These are phyloP conservation scores for Rhombomys opimus DNA, from an alignment of 2,113 vertebrate species.

Conservation along the genomic window DNA sequence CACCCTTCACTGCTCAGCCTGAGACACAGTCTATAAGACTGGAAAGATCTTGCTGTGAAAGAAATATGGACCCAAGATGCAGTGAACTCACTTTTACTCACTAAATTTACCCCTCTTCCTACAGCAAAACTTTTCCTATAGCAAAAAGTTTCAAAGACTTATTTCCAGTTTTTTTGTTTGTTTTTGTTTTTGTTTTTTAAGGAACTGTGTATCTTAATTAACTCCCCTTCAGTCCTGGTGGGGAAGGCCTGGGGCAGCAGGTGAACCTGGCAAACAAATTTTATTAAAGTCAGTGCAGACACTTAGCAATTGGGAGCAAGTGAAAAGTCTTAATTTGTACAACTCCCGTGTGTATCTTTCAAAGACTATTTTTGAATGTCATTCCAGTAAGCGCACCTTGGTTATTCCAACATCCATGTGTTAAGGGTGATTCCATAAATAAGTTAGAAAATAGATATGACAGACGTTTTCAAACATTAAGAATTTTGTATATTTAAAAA, in stretches of 20 bases:
- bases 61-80: not conserved
- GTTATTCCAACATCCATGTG: not conserved
- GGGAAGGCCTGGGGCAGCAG: not conserved
- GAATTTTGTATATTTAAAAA: not conserved
- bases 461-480: not conserved
- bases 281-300: not conserved
- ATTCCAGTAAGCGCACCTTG: not conserved
- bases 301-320: not conserved
- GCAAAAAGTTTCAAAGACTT: not conserved
- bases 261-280: not conserved
- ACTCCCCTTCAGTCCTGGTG: not conserved
- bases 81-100: not conserved
- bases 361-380: not conserved
- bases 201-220: not conserved
- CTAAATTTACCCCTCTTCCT: not conserved
- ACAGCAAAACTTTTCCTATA: not conserved
- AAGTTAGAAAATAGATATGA: conserved; percentile 2
- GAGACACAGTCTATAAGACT: not conserved
- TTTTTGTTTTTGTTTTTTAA: too few species aligned
- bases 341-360: not conserved
- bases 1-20: not conserved
- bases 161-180: not conserved
- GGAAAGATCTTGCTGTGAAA: not conserved
- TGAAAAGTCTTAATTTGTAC: not conserved
- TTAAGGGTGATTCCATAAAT: conserved; percentile 6